Percentiles rank a stretch among this genome's conserved stretches.
Evolutionary conservation across 1,140 invertebrate species (phyloP).

Genomic region (Monomorium pharaonis): DNA sequence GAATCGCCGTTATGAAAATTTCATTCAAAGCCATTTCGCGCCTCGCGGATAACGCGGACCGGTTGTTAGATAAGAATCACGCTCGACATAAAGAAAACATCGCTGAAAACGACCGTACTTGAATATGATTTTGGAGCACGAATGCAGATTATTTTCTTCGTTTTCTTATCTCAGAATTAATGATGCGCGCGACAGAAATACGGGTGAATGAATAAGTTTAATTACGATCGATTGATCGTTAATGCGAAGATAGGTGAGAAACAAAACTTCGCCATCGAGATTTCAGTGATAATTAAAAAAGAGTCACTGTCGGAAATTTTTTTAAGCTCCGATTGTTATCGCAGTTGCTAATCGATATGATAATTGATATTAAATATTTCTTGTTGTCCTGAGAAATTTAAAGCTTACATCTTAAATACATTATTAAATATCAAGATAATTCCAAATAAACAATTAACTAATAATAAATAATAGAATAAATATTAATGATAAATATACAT

Average conservation of each 20-base stretch:
- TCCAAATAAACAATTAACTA: background rate
- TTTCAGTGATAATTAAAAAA: background rate
- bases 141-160: background rate
- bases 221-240: background rate
- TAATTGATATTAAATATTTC: background rate
- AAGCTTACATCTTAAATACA: background rate
- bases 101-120: background rate
- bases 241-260: background rate
- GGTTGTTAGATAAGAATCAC: background rate
- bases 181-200: background rate
- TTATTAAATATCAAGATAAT: background rate
- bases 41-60: background rate
- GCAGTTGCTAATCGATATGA: background rate
- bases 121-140: background rate
- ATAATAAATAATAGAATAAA: background rate
- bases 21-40: background rate
- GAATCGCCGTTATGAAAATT: background rate
- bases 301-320: background rate
- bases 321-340: background rate
- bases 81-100: background rate
- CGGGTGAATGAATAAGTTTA: background rate
- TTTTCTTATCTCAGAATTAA: constrained; percentile 16
- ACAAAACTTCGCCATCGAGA: background rate
- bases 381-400: background rate
- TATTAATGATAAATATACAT: background rate